A percentile compares a stretch with the other conserved stretches of the same genome.
phyloP scores from a whole-genome alignment of 2,888 invertebrate species.

The Andrena flavipes region DNA sequence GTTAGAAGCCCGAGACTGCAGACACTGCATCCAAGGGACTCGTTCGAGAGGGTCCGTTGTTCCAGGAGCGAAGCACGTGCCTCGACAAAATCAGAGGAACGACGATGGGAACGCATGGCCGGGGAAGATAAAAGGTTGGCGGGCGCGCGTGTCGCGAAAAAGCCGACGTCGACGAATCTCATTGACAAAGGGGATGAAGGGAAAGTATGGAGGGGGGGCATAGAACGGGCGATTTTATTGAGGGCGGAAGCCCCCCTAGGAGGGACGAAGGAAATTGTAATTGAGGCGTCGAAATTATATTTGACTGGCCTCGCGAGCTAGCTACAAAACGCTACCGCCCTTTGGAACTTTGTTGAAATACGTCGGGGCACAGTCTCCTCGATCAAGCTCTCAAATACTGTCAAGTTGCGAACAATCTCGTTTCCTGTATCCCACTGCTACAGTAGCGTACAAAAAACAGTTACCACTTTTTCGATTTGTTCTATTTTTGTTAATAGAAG shows the following conservation, averaged over 20 bases:
- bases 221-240: slow-evolving; percentile 26
- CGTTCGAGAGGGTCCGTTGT: slow-evolving; percentile 22
- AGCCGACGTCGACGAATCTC: slow-evolving; percentile 71
- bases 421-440: too few species aligned
- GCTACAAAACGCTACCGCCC: background rate
- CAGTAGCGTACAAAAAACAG: too few species aligned
- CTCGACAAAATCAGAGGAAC: slow-evolving; percentile 61
- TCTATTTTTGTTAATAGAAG: too few species aligned
- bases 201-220: background rate
- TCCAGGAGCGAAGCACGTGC: slow-evolving; percentile 68
- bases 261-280: slow-evolving; percentile 31
- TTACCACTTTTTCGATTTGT: too few species aligned
- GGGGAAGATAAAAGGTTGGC: slow-evolving; percentile 78
- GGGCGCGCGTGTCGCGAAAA: slow-evolving; percentile 74
- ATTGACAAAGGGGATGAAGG: slow-evolving; percentile 64
- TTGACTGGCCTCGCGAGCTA: background rate
- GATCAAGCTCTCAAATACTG: too few species aligned
- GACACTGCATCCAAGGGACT: background rate
- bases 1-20: background rate
- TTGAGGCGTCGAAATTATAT: slow-evolving; percentile 40
- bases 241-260: background rate
- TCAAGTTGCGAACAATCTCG: too few species aligned
- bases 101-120: slow-evolving; percentile 73
- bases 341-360: too few species aligned
- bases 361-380: too few species aligned